Conservation (phyloP, 2,888 invertebrate species). For the Pyrgus malvae region DNA sequence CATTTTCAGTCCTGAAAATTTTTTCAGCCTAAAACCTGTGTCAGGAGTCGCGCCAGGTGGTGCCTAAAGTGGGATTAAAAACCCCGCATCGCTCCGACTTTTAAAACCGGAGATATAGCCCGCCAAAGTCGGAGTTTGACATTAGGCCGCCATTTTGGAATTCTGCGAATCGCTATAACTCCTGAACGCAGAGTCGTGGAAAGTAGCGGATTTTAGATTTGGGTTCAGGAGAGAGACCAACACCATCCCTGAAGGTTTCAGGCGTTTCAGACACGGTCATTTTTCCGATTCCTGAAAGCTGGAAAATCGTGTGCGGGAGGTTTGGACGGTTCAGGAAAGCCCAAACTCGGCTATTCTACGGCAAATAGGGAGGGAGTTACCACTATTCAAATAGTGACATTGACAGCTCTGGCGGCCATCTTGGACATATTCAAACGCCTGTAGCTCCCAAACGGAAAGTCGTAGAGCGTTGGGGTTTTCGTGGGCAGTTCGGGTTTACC, state of each 20-base stretch:
- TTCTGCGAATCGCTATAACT: not conserved
- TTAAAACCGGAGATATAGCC: no score
- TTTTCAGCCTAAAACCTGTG: not conserved
- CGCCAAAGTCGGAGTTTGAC: no score
- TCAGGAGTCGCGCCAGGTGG: not conserved
- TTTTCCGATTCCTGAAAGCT: not conserved
- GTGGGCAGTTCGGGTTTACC: not conserved
- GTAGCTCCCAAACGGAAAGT: not conserved
- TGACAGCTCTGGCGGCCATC: conserved; percentile 6
- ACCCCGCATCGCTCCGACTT: not conserved
- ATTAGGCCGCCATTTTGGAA: conserved; percentile 2
- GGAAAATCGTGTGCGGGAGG: not conserved
- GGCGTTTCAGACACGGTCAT: not conserved
- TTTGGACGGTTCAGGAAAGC: not conserved
- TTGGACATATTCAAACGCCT: not conserved
- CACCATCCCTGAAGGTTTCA: not conserved
- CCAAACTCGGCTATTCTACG: conserved; percentile 7
- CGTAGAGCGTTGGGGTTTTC: conserved; percentile 2
- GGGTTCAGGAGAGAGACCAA: not conserved
- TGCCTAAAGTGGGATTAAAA: not conserved
- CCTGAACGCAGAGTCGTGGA: not conserved
- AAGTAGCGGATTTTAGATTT: not conserved
- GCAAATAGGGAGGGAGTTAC: not conserved
- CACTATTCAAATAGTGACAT: not conserved
- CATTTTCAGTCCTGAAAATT: not conserved